Conservation (phyloP, 2,888 invertebrate species). For the Dermolepida albohirtum region DNA sequence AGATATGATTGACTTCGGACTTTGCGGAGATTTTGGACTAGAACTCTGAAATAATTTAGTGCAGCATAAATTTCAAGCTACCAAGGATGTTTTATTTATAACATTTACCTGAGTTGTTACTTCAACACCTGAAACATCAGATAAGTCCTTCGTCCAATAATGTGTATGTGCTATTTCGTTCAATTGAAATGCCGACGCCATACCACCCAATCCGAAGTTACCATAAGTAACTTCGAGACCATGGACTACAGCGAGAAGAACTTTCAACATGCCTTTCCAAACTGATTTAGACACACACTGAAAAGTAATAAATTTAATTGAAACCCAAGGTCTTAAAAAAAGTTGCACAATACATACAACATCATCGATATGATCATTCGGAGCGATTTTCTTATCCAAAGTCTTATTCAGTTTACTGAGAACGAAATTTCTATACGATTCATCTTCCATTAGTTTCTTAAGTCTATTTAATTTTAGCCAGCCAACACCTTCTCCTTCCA, state of each 20-base stretch:
- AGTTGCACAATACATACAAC: conserved; percentile 76
- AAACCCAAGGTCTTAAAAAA: conserved; percentile 16
- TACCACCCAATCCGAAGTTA: conserved; percentile 95
- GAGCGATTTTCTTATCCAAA: conserved; percentile 90
- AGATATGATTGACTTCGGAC: conserved; percentile 70
- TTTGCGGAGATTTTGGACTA: conserved; percentile 76
- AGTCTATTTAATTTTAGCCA: conserved; percentile 95
- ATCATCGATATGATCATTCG: conserved; percentile 97
- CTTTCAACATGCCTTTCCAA: conserved; percentile 97
- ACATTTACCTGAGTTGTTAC: conserved; percentile 57
- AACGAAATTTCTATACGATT: conserved; percentile 96
- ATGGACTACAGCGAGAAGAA: conserved; percentile 87
- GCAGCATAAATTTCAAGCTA: not conserved
- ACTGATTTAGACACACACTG: conserved; percentile 90
- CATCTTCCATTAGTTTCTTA: conserved; percentile 98
- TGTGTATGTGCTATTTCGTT: conserved; percentile 99
- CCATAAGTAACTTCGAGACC: conserved; percentile 93
- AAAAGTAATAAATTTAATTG: conserved; percentile 50
- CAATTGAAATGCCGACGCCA: conserved; percentile 96
- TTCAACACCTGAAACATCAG: conserved; percentile 68
- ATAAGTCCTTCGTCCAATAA: conserved; percentile 92
- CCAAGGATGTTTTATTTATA: not conserved
- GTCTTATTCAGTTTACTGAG: conserved; percentile 95
- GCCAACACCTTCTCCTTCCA: conserved; percentile 94
- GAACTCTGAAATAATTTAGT: conserved; percentile 65